phyloP scores from a whole-genome alignment of 2,797 vertebrate species.

The Furcifer pardalis region DNA sequence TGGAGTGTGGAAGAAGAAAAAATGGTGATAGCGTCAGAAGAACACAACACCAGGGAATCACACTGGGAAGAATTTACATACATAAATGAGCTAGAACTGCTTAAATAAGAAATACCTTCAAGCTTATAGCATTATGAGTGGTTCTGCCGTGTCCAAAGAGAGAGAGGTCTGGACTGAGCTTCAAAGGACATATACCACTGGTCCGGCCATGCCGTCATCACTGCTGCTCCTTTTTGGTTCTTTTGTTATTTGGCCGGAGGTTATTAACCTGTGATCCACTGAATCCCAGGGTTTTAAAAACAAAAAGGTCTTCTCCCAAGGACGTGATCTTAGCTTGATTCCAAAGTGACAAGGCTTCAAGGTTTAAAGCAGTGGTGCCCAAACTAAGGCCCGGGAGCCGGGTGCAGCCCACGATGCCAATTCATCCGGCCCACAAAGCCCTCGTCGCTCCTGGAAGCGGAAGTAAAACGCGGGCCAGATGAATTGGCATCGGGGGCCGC shows the following conservation, averaged over 20 bases:
- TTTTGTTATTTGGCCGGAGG: not conserved
- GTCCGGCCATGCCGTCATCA: not conserved
- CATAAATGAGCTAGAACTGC: not conserved
- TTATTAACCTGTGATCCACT: not conserved
- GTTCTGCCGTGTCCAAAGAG: not conserved
- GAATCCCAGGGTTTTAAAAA: not conserved
- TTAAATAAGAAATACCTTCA: not conserved
- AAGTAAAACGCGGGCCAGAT: too few species aligned
- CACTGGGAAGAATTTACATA: not conserved
- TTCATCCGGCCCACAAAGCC: too few species aligned
- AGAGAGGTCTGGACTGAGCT: not conserved
- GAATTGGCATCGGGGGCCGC: too few species aligned
- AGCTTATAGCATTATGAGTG: not conserved
- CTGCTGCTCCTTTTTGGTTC: not conserved
- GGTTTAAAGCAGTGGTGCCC: not conserved
- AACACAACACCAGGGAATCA: not conserved
- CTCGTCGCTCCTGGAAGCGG: too few species aligned
- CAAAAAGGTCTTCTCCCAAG: not conserved
- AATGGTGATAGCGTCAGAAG: not conserved
- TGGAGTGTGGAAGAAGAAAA: constrained; percentile 3
- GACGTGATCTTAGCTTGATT: not conserved
- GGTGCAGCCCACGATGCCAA: too few species aligned
- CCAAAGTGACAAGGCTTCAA: not conserved
- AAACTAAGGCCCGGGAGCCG: too few species aligned
- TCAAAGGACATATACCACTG: not conserved